Evolutionary conservation across 2,113 vertebrate species (phyloP).

Genomic region (Symphodus melops): DNA sequence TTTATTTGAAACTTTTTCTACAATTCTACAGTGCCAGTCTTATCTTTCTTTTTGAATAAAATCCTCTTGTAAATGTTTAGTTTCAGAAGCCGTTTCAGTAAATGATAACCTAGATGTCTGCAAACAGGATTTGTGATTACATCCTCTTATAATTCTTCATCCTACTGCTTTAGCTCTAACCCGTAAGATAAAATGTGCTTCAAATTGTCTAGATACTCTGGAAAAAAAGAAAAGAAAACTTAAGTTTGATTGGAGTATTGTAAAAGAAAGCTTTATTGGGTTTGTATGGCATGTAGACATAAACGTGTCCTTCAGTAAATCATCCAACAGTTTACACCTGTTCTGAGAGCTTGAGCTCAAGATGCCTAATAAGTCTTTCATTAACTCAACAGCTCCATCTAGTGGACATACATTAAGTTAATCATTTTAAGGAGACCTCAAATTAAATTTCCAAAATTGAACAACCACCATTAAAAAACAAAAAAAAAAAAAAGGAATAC

Average conservation of each 20-base stretch:
- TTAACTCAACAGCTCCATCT: slow-evolving; percentile 44
- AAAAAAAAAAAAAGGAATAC: neutral
- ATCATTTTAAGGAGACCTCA: neutral
- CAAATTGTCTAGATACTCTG: neutral
- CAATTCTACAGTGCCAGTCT: slow-evolving; percentile 16
- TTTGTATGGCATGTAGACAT: neutral
- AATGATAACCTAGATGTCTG: slow-evolving; percentile 11
- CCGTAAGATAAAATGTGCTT: neutral
- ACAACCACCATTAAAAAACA: slow-evolving; percentile 1
- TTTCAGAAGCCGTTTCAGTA: slow-evolving; percentile 23
- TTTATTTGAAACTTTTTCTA: slow-evolving; percentile 33
- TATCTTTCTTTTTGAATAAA: neutral
- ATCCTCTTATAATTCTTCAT: neutral
- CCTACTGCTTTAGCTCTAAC: neutral
- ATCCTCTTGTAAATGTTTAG: neutral
- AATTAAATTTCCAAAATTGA: neutral
- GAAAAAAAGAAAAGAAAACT: neutral
- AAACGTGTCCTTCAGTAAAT: slow-evolving; percentile 1
- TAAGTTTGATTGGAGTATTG: neutral
- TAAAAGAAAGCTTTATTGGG: slow-evolving; percentile 32
- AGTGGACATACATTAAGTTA: slow-evolving; percentile 28
- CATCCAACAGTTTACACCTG: slow-evolving; percentile 36
- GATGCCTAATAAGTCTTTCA: neutral
- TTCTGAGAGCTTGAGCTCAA: neutral
- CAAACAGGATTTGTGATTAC: slow-evolving; percentile 4